Base-by-base conservation (phyloP, 1,140 invertebrate genomes). In the Schlechtendalia chinensis region DNA sequence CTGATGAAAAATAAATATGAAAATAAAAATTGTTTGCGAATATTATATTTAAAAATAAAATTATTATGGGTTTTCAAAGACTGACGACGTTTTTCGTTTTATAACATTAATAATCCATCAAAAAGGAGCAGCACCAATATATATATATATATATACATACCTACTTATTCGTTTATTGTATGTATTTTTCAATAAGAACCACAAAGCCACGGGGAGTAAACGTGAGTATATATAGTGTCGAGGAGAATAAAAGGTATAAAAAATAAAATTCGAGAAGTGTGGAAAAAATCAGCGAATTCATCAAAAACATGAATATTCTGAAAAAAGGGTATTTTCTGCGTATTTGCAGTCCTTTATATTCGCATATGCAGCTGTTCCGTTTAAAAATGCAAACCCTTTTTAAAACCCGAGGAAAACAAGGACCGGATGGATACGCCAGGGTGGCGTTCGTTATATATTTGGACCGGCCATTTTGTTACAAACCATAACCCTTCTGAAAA, bases 401-500 rank as follows among this genome's bases (percentile, higher is more conserved):
- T 79, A 59, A 27, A 61, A 54, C 8, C 22, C 54, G 58, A 79
- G 58, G 54, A 56, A 58, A 61, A 47, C 32, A 54, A 61, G 56
- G 58, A 79, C 75, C 75, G 54, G 74, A 58, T 77, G 74, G 67
- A 69, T 69, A 69, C 22, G 32, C 67, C 67, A 69, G 67, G 67
- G 67, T 69, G 67, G 67, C 50, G 67, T 69, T 69, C 45, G 45
- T n/a, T n/a, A 50, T 69, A 27, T 69, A 69, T 69, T 69, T 69
- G 67, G 39, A 69, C 67, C 75, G 58, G 75, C 75, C 75, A 79
- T 79, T 79, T 79, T 79, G 75, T 79, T 79, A 79, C 75, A 79
- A 79, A 61, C 75, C 75, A 79, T 79, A 79, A 79, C 75, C 75
- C 75, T 79, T 79, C 75, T 79, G 75, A 79, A 79, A 79, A 79